A percentile compares a stretch with the other conserved stretches of the same genome.
Conservation (phyloP, 2,888 invertebrate genomes). For the Luperina nickerlii region DNA sequence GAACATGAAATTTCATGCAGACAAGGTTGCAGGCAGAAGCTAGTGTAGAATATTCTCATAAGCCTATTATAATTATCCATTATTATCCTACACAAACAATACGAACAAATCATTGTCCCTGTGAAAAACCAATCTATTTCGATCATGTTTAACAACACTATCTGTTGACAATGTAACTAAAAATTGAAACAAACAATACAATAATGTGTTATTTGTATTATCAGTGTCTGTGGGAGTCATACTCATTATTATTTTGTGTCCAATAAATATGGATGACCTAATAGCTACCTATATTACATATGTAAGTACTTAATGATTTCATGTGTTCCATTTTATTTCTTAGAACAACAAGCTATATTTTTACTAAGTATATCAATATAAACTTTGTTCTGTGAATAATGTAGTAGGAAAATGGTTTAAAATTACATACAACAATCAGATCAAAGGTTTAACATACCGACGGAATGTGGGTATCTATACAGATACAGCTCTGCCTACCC, state of each 20-base stretch:
- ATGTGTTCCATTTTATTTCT: conserved; percentile 42
- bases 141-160: neutral
- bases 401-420: conserved; percentile 1
- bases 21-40: no score
- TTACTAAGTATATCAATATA: conserved; percentile 8
- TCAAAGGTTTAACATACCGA: neutral
- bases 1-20: no score
- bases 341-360: neutral
- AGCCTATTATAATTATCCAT: neutral
- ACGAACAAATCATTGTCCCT: neutral
- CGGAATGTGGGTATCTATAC: neutral
- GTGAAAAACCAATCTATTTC: conserved; percentile 21
- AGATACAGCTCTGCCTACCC: neutral
- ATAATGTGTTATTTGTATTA: conserved; percentile 16
- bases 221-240: conserved; percentile 13
- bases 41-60: neutral
- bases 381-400: neutral
- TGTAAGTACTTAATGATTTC: conserved; percentile 11
- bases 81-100: neutral
- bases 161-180: conserved; percentile 4
- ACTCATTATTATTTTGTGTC: conserved; percentile 22
- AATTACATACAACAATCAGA: neutral
- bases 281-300: conserved; percentile 18
- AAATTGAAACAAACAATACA: conserved; percentile 27
- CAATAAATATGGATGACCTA: conserved; percentile 42